Percentiles rank a stretch among this genome's conserved stretches.
These are phyloP conservation scores for Miichthys miiuy DNA, from an alignment of 2,797 vertebrate genomes.

Conservation along the genomic window DNA sequence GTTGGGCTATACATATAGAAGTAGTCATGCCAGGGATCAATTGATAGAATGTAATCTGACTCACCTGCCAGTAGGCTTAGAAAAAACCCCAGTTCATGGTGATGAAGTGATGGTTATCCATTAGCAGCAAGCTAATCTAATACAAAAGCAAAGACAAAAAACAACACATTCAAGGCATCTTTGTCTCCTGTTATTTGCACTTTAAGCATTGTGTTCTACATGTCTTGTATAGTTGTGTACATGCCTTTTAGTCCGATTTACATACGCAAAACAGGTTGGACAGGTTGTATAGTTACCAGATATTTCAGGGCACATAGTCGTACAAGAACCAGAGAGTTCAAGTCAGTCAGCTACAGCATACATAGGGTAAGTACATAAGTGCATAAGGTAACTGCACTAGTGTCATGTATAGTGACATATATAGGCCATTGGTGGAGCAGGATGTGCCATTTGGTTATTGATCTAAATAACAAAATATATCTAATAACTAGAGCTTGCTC, in stretches of 20 bases:
- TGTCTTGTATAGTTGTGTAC: not conserved
- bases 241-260: not conserved
- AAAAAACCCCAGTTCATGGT: conserved; percentile 21
- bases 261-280: too few relatives aligned
- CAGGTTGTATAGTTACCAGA: too few relatives aligned
- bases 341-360: too few relatives aligned
- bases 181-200: not conserved
- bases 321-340: too few relatives aligned
- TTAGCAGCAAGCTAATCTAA: conserved; percentile 12
- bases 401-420: too few relatives aligned
- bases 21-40: conserved; percentile 3
- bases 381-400: too few relatives aligned
- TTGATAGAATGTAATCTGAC: not conserved
- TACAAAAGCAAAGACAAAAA: conserved; percentile 18
- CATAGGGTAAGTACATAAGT: too few relatives aligned
- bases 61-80: conserved; percentile 27
- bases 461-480: too few relatives aligned
- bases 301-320: too few relatives aligned
- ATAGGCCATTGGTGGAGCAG: too few relatives aligned
- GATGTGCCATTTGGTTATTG: too few relatives aligned
- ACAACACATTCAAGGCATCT: conserved; percentile 7
- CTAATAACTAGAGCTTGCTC: too few relatives aligned
- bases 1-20: not conserved
- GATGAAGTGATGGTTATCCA: conserved; percentile 11
- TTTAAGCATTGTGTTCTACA: not conserved